Base-by-base conservation (phyloP, 1,140 invertebrate species). In the Melipona quadrifasciata region DNA sequence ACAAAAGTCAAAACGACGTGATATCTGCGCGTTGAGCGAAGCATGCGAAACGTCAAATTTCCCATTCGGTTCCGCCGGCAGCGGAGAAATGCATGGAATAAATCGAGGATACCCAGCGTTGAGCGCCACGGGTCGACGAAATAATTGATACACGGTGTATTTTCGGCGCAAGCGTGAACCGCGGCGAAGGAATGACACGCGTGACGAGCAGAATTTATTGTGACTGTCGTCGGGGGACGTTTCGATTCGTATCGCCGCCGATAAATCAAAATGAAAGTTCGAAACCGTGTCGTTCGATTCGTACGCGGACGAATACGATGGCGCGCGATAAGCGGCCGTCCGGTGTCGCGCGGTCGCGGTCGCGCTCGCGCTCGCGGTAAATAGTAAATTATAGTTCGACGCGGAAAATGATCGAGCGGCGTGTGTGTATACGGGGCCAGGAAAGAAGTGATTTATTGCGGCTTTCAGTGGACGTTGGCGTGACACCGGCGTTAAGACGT, bases 401-500 rank as follows among this genome's bases (percentile, higher is more conserved):
- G 75, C 39, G 57, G 82, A n/a, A 71, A 79, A 79, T 84, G 75
- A 71, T 84, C 67, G 82, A 19, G 53, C 31, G 3, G 31, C 24
- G 34, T 34, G 58, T 47, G n/a, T 79, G 51, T 55, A 72, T 57
- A 31, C 12, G 57, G n/a, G 39, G 24, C 71, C 24, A 80, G 61
- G 68, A 74, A 71, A 79, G 76, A 71, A 88, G 70, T 72, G 86
- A 76, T 80, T 61, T 87, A 73, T 82, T 19, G 76, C 61, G 34
- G 51, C 57, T 93, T 94, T 78, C 87, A 92, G 92, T 94, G 75
- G 96, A 96, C 90, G 96, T 96, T 80, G 97, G 97, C 75, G 97
- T 98, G 34, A 97, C 97, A 17, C 97, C 97, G 31, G 97, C 96
- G 39, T 93, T 97, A 80, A 95, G 97, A 88, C 95, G 97, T 82